Evolutionary conservation across 2,113 vertebrate species (phyloP).

Genomic region (Maccullochella peelii): DNA sequence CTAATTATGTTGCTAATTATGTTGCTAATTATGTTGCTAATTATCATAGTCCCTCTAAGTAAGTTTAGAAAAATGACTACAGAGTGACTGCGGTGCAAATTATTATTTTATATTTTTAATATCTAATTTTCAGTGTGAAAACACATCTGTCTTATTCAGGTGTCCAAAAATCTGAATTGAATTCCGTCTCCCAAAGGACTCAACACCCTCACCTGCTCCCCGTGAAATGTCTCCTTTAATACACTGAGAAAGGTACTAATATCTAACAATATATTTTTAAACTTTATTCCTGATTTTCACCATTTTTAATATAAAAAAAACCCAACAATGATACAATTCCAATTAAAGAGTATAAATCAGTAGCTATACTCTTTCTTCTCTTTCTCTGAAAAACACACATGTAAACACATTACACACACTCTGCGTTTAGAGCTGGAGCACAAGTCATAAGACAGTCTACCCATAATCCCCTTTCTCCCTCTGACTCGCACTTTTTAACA

Average conservation of each 20-base stretch:
- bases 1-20: no score
- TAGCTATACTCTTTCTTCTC: not conserved
- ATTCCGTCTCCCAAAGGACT: not conserved
- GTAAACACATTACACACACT: not conserved
- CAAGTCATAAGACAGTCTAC: slow-evolving; percentile 38
- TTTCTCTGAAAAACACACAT: not conserved
- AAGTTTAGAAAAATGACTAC: not conserved
- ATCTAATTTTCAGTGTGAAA: not conserved
- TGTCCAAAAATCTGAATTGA: not conserved
- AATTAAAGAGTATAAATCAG: not conserved
- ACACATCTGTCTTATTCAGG: not conserved
- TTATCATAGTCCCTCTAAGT: not conserved
- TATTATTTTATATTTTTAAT: not conserved
- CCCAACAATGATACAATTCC: no score
- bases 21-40: no score
- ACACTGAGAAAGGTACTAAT: not conserved
- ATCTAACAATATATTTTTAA: not conserved
- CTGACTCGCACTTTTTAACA: slow-evolving; percentile 47
- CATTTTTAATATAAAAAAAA: not conserved
- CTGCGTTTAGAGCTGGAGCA: slow-evolving; percentile 29
- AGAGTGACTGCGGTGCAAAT: not conserved
- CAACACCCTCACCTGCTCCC: not conserved
- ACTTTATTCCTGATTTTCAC: not conserved
- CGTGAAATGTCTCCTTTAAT: not conserved
- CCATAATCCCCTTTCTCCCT: slow-evolving; percentile 33